Base-by-base conservation (phyloP, 2,888 invertebrate species). In the Cephonodes hylas region DNA sequence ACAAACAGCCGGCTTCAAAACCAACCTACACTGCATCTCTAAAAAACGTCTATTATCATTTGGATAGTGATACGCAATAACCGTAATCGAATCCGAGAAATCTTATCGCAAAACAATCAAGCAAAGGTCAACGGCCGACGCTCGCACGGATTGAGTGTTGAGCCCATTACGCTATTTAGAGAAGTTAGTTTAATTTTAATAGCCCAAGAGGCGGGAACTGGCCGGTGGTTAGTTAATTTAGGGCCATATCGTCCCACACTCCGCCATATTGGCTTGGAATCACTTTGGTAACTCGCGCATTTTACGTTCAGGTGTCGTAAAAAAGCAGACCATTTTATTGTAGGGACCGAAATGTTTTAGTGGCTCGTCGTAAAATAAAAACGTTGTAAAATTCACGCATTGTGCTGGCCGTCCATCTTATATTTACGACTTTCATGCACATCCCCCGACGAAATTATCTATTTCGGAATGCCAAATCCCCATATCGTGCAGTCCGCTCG, bases 311-410 rank as follows among this genome's bases (percentile, higher is more conserved):
- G 85, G 83, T 85, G 75, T 84, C 85, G 86, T 91, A 89, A 90
- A 88, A 85, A 82, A 76, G 67, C 76, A 72, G 83, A 81, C 85
- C 81, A 83, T 89, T 90, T 89, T 89, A 90, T 82, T 83, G 83
- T 79, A 69, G 79, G 82, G 78, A 79, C 84, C 82, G 74, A 85
- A 89, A 87, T 84, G 87, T 85, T 90, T 88, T 89, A 89, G 84
- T 82, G 85, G 70, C 66, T 68, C 60, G 69, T 86, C 88, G 86
- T 91, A 88, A 91, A 91, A 88, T 87, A 83, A 88, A 84, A 89
- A 81, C 75, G 82, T 72, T 82, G 86, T 89, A 85, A 90, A 89
- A 86, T 84, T 85, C 84, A 83, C 84, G 85, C 86, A 85, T 87
- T 88, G 87, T 87, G 74, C 77, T 73, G 66, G 71, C 53, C 71